Percentiles rank a stretch among this genome's conserved stretches.
Conservation (phyloP, 2,888 invertebrate genomes). For the Andrena hattorfiana region DNA sequence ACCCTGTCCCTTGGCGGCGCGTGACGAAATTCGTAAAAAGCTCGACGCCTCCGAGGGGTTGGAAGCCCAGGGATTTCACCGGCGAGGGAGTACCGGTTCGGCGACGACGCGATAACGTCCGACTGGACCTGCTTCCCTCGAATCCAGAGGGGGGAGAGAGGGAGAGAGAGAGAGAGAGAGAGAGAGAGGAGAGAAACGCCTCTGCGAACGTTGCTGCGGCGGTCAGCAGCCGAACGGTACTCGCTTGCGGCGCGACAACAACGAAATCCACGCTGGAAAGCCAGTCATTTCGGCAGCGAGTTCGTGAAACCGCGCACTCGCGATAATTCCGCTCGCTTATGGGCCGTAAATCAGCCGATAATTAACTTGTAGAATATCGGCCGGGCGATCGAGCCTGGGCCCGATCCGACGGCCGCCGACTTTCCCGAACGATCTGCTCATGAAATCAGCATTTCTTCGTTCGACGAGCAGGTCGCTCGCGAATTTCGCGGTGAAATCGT, state of each 20-base stretch:
- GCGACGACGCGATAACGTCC: slow-evolving; percentile 59
- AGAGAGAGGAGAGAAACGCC: too few species aligned
- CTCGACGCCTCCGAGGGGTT: not conserved
- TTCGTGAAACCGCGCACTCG: not conserved
- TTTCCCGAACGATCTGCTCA: not conserved
- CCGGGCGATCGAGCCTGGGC: not conserved
- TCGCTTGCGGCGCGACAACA: not conserved
- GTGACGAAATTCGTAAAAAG: slow-evolving; percentile 70
- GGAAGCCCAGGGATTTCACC: slow-evolving; percentile 24
- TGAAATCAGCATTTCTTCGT: not conserved
- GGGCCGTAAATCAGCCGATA: not conserved
- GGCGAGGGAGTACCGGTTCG: slow-evolving; percentile 23
- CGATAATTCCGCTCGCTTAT: not conserved
- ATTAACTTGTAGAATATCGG: not conserved
- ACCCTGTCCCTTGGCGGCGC: slow-evolving; percentile 68
- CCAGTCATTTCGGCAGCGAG: not conserved
- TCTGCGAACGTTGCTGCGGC: too few species aligned
- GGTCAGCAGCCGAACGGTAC: slow-evolving; percentile 2
- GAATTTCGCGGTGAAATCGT: too few species aligned
- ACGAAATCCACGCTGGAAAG: not conserved
- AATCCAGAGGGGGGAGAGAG: not conserved
- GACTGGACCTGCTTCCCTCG: slow-evolving; percentile 4
- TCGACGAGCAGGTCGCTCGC: not conserved
- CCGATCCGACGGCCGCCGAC: slow-evolving; percentile 1
- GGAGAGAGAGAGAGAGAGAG: too few species aligned